These are phyloP conservation scores for Pilophorus perplexus DNA, from an alignment of 2,888 invertebrate genomes.

Conservation along the genomic window DNA sequence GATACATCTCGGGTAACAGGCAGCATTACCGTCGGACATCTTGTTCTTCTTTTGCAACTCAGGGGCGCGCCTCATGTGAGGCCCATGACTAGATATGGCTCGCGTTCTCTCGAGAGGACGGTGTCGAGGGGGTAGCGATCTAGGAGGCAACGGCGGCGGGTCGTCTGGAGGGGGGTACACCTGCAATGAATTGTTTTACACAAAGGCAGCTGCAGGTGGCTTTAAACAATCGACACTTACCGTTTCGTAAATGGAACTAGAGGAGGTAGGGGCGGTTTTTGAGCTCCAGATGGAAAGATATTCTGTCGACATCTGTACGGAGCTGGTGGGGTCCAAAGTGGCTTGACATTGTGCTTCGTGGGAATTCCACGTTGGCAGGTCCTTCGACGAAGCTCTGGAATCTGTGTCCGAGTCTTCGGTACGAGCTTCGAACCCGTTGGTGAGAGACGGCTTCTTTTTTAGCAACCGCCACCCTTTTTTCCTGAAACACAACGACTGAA, in stretches of 20 bases:
- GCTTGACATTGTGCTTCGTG: slow-evolving; percentile 52
- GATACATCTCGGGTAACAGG: neutral
- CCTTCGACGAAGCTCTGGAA: slow-evolving; percentile 54
- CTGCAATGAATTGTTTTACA: too few relatives aligned
- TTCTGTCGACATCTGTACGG: slow-evolving; percentile 54
- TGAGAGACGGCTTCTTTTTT: slow-evolving; percentile 48
- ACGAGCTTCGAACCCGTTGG: slow-evolving; percentile 46
- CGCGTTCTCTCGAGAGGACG: slow-evolving; percentile 72
- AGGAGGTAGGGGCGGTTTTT: slow-evolving; percentile 43
- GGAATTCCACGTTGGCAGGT: slow-evolving; percentile 59
- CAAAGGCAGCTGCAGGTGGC: too few relatives aligned
- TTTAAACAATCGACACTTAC: too few relatives aligned
- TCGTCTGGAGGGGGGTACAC: slow-evolving; percentile 47
- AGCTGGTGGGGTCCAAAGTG: slow-evolving; percentile 54
- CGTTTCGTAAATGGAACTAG: slow-evolving; percentile 49
- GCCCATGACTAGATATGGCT: slow-evolving; percentile 51
- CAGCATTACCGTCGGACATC: slow-evolving; percentile 52
- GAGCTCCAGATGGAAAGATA: slow-evolving; percentile 66
- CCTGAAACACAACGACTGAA: neutral
- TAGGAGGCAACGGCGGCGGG: slow-evolving; percentile 70
- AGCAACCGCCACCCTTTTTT: slow-evolving; percentile 48
- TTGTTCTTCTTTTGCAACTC: slow-evolving; percentile 67
- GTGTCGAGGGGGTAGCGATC: slow-evolving; percentile 59
- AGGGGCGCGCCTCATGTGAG: slow-evolving; percentile 59
- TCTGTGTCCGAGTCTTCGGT: slow-evolving; percentile 48